Percentiles rank a stretch among this genome's conserved stretches.
phyloP scores from a whole-genome alignment of 1,140 invertebrate species.

The Brachionus plicatilis region DNA sequence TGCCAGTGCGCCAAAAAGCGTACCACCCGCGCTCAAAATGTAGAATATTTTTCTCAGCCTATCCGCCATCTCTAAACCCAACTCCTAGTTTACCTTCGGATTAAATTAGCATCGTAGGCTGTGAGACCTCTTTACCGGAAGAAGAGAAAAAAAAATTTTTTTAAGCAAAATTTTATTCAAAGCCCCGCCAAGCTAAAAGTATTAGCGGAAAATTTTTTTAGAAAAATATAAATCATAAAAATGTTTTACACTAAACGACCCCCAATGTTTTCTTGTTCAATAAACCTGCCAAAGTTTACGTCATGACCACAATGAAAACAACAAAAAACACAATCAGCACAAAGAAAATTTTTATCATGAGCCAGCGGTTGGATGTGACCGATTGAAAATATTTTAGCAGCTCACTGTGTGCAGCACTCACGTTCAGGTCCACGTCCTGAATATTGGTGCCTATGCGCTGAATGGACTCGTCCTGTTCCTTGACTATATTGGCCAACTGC shows the following conservation, averaged over 20 bases:
- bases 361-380: slow-evolving; percentile 91
- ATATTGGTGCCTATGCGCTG: slow-evolving; percentile 91
- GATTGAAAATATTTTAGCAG: slow-evolving; percentile 97
- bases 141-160: neutral
- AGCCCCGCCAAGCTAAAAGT: neutral
- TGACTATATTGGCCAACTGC: slow-evolving; percentile 95
- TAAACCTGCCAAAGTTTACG: slow-evolving; percentile 47
- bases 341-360: slow-evolving; percentile 99
- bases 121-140: neutral
- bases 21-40: slow-evolving; percentile 3
- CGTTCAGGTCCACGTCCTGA: slow-evolving; percentile 87
- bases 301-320: slow-evolving; percentile 88
- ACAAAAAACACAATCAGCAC: slow-evolving; percentile 98
- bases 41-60: slow-evolving; percentile 18
- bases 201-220: neutral
- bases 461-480: slow-evolving; percentile 98
- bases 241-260: neutral
- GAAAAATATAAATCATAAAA: neutral
- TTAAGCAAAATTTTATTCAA: neutral
- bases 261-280: neutral
- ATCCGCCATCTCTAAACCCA: neutral
- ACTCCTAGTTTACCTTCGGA: neutral
- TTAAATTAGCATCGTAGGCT: neutral
- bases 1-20: slow-evolving; percentile 2
- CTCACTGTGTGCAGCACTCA: slow-evolving; percentile 92